Conservation (phyloP, 2,797 vertebrate species). For the Lutjanus argentimaculatus region DNA sequence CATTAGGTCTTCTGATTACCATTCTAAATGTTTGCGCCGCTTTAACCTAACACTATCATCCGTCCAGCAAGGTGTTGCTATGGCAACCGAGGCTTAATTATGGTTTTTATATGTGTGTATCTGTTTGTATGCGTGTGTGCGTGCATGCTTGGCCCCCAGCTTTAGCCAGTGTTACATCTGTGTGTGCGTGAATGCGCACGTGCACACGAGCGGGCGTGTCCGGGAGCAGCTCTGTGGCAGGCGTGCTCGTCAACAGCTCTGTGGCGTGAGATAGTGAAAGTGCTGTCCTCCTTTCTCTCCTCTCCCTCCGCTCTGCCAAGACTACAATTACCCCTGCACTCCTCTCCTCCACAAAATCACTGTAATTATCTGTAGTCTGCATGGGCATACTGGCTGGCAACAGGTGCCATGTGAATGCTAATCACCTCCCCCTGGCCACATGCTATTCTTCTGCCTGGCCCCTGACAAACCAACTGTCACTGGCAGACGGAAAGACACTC, state of each 20-base stretch:
- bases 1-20: constrained; percentile 78
- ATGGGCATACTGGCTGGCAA: constrained; percentile 84
- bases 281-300: constrained; percentile 70
- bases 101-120: constrained; percentile 63
- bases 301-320: constrained; percentile 78
- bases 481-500: constrained; percentile 72
- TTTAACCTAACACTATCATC: constrained; percentile 61
- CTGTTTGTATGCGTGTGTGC: constrained; percentile 12
- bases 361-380: constrained; percentile 88
- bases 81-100: constrained; percentile 86
- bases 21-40: constrained; percentile 78
- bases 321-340: constrained; percentile 87
- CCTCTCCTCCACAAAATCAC: constrained; percentile 85
- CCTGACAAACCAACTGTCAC: constrained; percentile 79
- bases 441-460: constrained; percentile 77
- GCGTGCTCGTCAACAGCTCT: constrained; percentile 59
- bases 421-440: constrained; percentile 76
- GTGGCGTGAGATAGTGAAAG: constrained; percentile 71
- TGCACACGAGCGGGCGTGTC: constrained; percentile 28
- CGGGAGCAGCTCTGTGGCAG: constrained; percentile 58
- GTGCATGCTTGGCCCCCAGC: constrained; percentile 31
- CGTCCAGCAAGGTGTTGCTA: constrained; percentile 77
- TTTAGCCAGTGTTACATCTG: constrained; percentile 27
- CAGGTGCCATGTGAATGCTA: constrained; percentile 88
- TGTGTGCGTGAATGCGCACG: not conserved